Base-by-base conservation (phyloP, 2,797 vertebrate species). In the Phataginus tetradactyla region DNA sequence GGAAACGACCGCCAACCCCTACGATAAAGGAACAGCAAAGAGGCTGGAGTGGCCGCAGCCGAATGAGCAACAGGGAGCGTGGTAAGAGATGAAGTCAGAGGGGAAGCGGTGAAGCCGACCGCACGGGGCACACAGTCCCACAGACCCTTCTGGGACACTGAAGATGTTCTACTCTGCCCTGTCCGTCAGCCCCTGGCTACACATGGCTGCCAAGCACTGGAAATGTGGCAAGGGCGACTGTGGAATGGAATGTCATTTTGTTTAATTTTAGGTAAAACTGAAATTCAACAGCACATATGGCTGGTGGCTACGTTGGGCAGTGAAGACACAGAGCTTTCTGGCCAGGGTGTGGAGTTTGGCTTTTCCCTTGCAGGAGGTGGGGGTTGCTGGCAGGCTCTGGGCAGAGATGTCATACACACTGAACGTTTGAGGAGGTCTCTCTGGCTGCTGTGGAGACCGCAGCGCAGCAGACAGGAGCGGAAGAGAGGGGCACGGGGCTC, bases 191-290 rank as follows among this genome's bases (percentile, higher is more conserved):
- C 42, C 14, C 78, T 18, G 0, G 66, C 13, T 32, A 12, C 27
- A 2, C n/a, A 12, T 0, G 2, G n/a, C 59, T 34, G 17, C 15
- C 18, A 17, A 0, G 23, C 23, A 11, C 12, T 20, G 27, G 49
- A 29, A 21, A 75, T 8, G 34, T 20, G 78, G 51, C n/a, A 3
- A 8, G 14, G 42, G 55, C 18, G 10, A 42, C 80, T 53, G 17
- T 14, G 23, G 61, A 55, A 7, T 15, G 45, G 32, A 34, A 29
- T n/a, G 25, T 64, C 5, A n/a, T 11, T 53, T n/a, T 23, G 57
- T 10, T 39, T 69, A 59, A 32, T 39, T 51, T 91, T 64, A 64
- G 39, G 59, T 66, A 49, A 23, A 86, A 53, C 32, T 39, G 51
- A 53, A 84, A 55, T 51, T 25, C 39, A 53, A 66, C 8, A 20